Percentiles rank a stretch among this genome's conserved stretches.
These are phyloP conservation scores for Schizothorax lantsangensis DNA, from an alignment of 2,797 vertebrate genomes.

Conservation along the genomic window DNA sequence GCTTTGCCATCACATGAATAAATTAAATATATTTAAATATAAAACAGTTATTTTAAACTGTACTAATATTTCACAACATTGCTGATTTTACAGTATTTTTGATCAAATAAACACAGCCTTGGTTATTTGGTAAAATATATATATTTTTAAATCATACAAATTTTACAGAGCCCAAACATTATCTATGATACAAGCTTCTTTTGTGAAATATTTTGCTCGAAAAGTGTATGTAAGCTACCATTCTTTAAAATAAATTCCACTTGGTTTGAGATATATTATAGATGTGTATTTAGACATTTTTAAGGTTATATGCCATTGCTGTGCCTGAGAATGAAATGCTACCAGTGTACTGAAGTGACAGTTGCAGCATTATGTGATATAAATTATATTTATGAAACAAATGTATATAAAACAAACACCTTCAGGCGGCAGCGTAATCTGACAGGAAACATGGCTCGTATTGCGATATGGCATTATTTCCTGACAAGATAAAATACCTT, in stretches of 20 bases:
- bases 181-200: not conserved
- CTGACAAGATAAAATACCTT: not conserved
- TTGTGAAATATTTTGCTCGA: not conserved
- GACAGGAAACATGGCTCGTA: slow-evolving; percentile 15
- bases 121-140: too few relatives aligned
- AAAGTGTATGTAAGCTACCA: not conserved
- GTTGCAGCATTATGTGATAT: slow-evolving; percentile 8
- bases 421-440: slow-evolving; percentile 2
- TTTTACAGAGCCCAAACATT: too few relatives aligned
- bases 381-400: slow-evolving; percentile 31
- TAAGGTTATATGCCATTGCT: not conserved
- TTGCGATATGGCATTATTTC: slow-evolving; percentile 3
- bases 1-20: not conserved
- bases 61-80: not conserved
- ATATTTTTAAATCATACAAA: too few relatives aligned
- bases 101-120: not conserved
- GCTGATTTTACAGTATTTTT: too few relatives aligned
- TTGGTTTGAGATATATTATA: not conserved
- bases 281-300: not conserved
- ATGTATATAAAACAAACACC: slow-evolving; percentile 29
- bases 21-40: not conserved
- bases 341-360: slow-evolving; percentile 8
- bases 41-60: not conserved
- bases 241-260: not conserved
- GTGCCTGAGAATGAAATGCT: not conserved